Percentiles rank a stretch among this genome's conserved stretches.
Conservation (phyloP, 2,888 invertebrate species). For the Drosophila hamatofila region DNA sequence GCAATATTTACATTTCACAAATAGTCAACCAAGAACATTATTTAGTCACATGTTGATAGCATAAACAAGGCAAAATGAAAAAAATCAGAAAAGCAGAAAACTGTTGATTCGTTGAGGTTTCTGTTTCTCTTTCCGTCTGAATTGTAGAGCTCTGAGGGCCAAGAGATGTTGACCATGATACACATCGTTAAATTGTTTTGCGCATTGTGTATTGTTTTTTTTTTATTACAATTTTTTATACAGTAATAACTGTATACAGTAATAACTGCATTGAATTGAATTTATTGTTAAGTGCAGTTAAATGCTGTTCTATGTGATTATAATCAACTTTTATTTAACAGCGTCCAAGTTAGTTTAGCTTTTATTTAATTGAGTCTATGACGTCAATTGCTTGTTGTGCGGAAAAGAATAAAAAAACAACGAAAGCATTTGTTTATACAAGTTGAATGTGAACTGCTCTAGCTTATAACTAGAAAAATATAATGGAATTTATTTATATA, state of each 20-base stretch:
- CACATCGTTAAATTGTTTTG: constrained; percentile 10
- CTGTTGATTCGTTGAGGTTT: constrained; percentile 21
- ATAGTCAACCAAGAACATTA: constrained; percentile 27
- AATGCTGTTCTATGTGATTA: not conserved
- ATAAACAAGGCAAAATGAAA: constrained; percentile 24
- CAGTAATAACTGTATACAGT: not conserved
- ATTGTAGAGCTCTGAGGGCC: not conserved
- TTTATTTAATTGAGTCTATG: not conserved
- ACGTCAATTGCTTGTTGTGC: not conserved
- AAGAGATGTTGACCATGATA: constrained; percentile 12
- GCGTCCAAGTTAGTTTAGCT: not conserved
- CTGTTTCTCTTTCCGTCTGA: not conserved
- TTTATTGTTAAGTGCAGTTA: not conserved
- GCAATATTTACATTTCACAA: constrained; percentile 47
- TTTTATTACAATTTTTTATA: not conserved
- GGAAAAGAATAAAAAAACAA: not conserved
- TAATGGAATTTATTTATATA: not conserved
- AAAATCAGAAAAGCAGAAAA: not conserved
- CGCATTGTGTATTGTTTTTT: not conserved
- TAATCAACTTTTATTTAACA: not conserved
- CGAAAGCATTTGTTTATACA: not conserved
- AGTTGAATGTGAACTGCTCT: not conserved
- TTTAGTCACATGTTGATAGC: constrained; percentile 34
- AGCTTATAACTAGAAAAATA: not conserved
- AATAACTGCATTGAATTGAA: not conserved